phyloP scores from a whole-genome alignment of 2,888 invertebrate genomes.

The Alsophila aescularia region DNA sequence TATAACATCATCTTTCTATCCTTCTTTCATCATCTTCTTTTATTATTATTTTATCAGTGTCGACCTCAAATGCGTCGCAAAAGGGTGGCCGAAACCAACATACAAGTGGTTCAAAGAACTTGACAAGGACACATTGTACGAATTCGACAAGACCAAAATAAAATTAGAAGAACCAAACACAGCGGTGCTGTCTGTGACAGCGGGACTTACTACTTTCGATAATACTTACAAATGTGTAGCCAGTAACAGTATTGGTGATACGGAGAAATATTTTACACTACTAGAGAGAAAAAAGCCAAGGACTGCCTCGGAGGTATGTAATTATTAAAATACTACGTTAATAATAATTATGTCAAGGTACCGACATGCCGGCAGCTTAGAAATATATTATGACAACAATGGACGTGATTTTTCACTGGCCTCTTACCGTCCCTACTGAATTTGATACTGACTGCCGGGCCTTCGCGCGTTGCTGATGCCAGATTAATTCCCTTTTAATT shows the following conservation, averaged over 20 bases:
- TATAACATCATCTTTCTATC: too few relatives aligned
- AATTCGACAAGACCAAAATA: conserved; percentile 57
- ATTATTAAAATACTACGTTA: not conserved
- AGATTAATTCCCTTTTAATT: too few relatives aligned
- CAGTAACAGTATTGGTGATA: conserved; percentile 55
- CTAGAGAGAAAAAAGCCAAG: conserved; percentile 54
- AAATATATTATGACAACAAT: too few relatives aligned
- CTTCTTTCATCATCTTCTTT: too few relatives aligned
- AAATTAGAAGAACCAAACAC: conserved; percentile 47
- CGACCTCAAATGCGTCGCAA: conserved; percentile 59
- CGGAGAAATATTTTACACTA: conserved; percentile 52
- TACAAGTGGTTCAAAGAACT: conserved; percentile 65
- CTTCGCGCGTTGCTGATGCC: too few relatives aligned
- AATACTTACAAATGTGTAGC: conserved; percentile 62
- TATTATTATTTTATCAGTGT: conserved; percentile 51
- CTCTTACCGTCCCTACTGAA: too few relatives aligned
- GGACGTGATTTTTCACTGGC: too few relatives aligned
- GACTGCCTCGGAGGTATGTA: conserved; percentile 54
- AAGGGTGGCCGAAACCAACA: conserved; percentile 59
- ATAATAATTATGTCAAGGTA: too few relatives aligned
- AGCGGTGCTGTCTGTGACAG: conserved; percentile 53
- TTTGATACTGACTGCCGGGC: too few relatives aligned
- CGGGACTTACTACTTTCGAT: conserved; percentile 52
- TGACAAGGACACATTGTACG: conserved; percentile 49
- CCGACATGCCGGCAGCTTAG: too few relatives aligned